Base-by-base conservation (phyloP, 2,888 invertebrate species). In the Rhagium mordax region DNA sequence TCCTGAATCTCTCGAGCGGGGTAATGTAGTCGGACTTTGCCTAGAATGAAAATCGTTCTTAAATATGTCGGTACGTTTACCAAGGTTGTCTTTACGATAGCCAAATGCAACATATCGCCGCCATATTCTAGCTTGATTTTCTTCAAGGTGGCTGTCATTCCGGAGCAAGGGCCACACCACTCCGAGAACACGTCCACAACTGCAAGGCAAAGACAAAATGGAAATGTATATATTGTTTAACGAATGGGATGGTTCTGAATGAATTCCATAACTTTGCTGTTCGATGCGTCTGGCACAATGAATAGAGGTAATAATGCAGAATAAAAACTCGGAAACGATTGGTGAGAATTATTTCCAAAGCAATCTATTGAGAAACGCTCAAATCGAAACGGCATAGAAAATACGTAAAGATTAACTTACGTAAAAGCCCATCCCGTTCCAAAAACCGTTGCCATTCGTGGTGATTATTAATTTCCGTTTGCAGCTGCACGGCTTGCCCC, bases 111-210 rank as follows among this genome's bases (percentile, higher is more conserved):
- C 83, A 92, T 88, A 83, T 96, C 95, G 70, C 96, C 97, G 6
- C 96, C 96, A 16, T 95, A 87, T 88, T 97, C 97, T 81, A 97
- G 90, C 87, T 97, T 97, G 77, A 97, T 90, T 88, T 95, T 95
- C 86, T 95, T 94, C 80, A 98, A 89, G 85, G 93, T 94, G 59
- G 94, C 94, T 65, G 94, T 89, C 94, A 97, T 95, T 24, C 95
- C 96, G 71, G 92, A 87, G 85, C 97, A 97, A 0, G 97, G 96
- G 0, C 97, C 97, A 84, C 96, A 95, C 97, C 97, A 98, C 75
- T 95, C 95, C 6, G 96, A 94, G 87, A 95, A 97, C 13, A 97
- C 92, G 86, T 98, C 97, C 71, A 96, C 90, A 73, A 98, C 95
- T 94, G 86, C 57, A 86, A 83, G 79, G 77, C 61, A 71, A 67